phyloP scores from a whole-genome alignment of 2,797 vertebrate genomes.

The Epinephelus awoara region DNA sequence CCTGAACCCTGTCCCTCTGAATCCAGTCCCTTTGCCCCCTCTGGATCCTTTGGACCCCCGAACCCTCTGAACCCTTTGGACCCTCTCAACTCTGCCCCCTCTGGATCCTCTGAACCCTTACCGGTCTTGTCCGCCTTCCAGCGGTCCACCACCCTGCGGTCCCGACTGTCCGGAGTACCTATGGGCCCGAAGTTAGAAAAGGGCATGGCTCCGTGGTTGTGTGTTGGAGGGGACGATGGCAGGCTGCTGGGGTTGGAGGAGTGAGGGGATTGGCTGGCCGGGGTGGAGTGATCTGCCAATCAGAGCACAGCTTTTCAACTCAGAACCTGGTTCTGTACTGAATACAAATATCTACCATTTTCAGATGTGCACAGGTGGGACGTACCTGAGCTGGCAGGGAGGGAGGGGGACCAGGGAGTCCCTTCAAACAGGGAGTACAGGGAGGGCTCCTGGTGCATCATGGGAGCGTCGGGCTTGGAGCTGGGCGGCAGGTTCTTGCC shows the following conservation, averaged over 20 bases:
- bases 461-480: conserved; percentile 90
- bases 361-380: neutral
- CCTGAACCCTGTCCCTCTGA: too few relatives aligned
- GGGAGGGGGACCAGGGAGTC: conserved; percentile 97
- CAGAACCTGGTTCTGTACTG: neutral
- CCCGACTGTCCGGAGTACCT: conserved; percentile 94
- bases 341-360: fast-evolving
- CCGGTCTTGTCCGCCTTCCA: conserved; percentile 98
- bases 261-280: conserved; percentile 98
- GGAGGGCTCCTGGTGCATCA: conserved; percentile 95
- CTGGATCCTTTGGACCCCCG: neutral
- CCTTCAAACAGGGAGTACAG: conserved; percentile 97
- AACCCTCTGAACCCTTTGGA: neutral
- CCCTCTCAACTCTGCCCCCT: neutral
- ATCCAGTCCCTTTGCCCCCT: neutral
- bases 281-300: conserved; percentile 96
- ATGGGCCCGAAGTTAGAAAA: conserved; percentile 98
- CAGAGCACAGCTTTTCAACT: conserved; percentile 9
- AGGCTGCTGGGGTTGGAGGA: conserved; percentile 99
- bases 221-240: conserved; percentile 97
- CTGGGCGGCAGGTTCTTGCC: conserved; percentile 91
- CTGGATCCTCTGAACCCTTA: conserved; percentile 44
- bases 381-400: conserved; percentile 97
- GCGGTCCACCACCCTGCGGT: conserved; percentile 91
- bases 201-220: conserved; percentile 93